A percentile compares a stretch with the other conserved stretches of the same genome.
Evolutionary conservation across 2,113 vertebrate species (phyloP).

Genomic region (Myodes glareolus): DNA sequence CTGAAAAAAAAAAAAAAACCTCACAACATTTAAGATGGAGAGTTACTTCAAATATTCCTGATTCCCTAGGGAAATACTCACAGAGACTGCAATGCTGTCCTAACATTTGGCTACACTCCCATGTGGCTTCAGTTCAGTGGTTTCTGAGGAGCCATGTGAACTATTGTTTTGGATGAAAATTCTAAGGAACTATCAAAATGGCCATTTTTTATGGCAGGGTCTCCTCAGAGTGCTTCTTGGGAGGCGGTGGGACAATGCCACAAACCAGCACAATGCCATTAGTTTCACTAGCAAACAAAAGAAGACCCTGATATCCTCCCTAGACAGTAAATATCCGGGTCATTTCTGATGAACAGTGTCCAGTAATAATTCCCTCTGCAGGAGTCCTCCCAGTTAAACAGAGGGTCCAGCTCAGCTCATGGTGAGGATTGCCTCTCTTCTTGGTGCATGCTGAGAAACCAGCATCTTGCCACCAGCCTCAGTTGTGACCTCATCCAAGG

Average conservation of each 20-base stretch:
- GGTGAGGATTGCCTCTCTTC: neutral
- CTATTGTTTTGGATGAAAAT: constrained; percentile 41
- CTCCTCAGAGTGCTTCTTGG: constrained; percentile 23
- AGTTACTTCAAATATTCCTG: constrained; percentile 52
- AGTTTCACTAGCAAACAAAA: neutral
- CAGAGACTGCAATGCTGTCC: neutral
- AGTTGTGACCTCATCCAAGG: neutral
- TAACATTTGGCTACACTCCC: constrained; percentile 27
- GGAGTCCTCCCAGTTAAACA: neutral
- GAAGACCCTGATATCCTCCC: neutral
- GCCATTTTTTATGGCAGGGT: neutral
- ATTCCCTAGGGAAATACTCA: constrained; percentile 49
- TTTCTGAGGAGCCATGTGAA: neutral
- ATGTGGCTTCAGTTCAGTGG: neutral
- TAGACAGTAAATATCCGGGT: neutral
- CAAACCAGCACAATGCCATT: neutral
- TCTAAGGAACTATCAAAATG: constrained; percentile 42
- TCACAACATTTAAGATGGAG: constrained; percentile 60
- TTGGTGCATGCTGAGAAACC: neutral
- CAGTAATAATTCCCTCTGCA: neutral
- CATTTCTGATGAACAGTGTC: neutral
- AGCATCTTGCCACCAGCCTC: neutral
- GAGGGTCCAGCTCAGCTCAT: neutral
- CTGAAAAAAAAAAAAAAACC: neutral
- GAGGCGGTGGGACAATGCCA: neutral